Conservation (phyloP, 2,888 invertebrate species). For the Microchrysa polita region DNA sequence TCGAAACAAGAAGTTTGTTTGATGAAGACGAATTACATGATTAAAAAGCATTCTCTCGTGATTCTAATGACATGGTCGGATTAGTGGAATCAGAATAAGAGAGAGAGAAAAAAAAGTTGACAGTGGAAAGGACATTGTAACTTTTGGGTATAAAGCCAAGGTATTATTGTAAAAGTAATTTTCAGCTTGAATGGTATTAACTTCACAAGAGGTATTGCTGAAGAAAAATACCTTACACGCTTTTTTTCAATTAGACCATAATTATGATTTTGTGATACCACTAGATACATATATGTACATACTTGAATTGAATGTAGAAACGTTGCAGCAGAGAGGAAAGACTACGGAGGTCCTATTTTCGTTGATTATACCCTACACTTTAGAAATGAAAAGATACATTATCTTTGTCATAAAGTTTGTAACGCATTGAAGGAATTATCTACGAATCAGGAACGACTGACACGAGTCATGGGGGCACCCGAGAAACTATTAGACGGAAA, state of each 20-base stretch:
- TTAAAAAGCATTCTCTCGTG: conserved; percentile 48
- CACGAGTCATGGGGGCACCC: too few relatives aligned
- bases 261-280: too few relatives aligned
- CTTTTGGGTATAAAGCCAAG: conserved; percentile 13
- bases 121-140: conserved; percentile 36
- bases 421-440: too few relatives aligned
- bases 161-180: conserved; percentile 39
- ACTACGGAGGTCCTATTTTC: too few relatives aligned
- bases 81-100: conserved; percentile 37
- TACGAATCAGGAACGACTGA: too few relatives aligned
- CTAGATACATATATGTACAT: too few relatives aligned
- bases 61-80: conserved; percentile 47
- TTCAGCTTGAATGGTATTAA: conserved; percentile 39
- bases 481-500: too few relatives aligned
- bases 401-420: too few relatives aligned
- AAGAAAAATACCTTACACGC: not conserved
- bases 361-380: too few relatives aligned
- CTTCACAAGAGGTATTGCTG: not conserved
- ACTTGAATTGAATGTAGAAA: too few relatives aligned
- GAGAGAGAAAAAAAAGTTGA: not conserved
- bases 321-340: too few relatives aligned
- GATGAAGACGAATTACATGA: conserved; percentile 51
- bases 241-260: conserved; percentile 5
- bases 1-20: conserved; percentile 44
- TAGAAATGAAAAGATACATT: too few relatives aligned